Conservation (phyloP, 2,888 invertebrate genomes). For the Enoplolaimus lenunculus region DNA sequence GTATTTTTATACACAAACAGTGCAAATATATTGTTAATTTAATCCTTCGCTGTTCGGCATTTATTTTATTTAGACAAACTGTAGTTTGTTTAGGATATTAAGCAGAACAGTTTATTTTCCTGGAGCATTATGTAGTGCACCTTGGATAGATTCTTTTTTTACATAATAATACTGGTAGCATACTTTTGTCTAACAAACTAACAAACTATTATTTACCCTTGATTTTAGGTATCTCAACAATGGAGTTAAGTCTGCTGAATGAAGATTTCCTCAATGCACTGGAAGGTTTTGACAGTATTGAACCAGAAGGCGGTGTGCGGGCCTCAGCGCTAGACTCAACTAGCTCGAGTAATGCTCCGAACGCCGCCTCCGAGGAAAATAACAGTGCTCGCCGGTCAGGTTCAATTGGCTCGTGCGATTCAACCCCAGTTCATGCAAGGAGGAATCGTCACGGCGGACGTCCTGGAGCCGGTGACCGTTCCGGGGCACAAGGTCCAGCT, state of each 20-base stretch:
- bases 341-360: no score
- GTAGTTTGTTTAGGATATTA: no score
- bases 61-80: no score
- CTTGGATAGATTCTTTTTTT: no score
- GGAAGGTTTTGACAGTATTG: neutral
- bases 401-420: neutral
- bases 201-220: no score
- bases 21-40: no score
- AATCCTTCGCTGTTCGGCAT: no score
- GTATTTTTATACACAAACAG: no score
- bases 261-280: constrained; percentile 1
- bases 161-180: no score
- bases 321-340: neutral
- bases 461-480: neutral
- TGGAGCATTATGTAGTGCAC: no score
- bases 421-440: neutral
- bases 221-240: neutral
- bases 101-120: no score
- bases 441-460: neutral
- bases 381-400: neutral
- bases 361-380: neutral
- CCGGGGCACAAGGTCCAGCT: neutral
- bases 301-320: neutral
- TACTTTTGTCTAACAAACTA: no score
- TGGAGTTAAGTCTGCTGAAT: neutral